Conservation (phyloP, 2,888 invertebrate species). For the Caenorhabditis angaria region DNA sequence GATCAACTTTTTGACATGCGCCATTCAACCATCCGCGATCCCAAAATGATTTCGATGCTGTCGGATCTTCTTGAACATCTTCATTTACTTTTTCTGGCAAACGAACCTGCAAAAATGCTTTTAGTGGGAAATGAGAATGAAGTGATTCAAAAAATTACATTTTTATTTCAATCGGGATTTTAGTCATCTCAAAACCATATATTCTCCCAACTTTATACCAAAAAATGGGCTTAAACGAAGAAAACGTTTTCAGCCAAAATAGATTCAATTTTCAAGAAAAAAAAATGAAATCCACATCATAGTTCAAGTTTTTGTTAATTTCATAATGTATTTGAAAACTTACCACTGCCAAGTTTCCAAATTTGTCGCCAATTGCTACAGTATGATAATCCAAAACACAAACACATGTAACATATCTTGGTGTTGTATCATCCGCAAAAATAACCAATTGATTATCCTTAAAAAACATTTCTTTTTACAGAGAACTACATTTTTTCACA, state of each 20-base stretch:
- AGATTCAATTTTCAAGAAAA: too few species aligned
- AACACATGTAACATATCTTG: conserved; percentile 92
- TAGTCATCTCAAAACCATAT: too few species aligned
- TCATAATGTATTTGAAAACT: too few species aligned
- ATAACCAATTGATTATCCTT: conserved; percentile 94
- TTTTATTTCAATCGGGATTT: too few species aligned
- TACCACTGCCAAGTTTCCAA: conserved; percentile 92
- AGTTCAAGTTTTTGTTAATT: too few species aligned
- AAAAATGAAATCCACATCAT: too few species aligned
- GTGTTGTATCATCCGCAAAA: conserved; percentile 97
- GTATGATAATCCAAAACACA: conserved; percentile 94
- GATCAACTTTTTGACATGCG: conserved; percentile 92
- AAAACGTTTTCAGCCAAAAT: too few species aligned
- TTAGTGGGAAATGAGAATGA: too few species aligned
- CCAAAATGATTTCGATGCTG: conserved; percentile 97
- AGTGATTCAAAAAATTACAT: too few species aligned
- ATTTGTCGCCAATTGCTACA: conserved; percentile 94
- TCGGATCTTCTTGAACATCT: conserved; percentile 98
- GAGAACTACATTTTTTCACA: conserved; percentile 6
- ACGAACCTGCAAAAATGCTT: conserved; percentile 77
- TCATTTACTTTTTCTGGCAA: conserved; percentile 90
- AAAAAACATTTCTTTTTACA: too few species aligned
- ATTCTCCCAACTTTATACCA: too few species aligned
- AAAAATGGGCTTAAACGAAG: too few species aligned
- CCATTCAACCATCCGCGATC: conserved; percentile 87